These are phyloP conservation scores for Decapterus maruadsi DNA, from an alignment of 2,797 vertebrate genomes.

Conservation along the genomic window DNA sequence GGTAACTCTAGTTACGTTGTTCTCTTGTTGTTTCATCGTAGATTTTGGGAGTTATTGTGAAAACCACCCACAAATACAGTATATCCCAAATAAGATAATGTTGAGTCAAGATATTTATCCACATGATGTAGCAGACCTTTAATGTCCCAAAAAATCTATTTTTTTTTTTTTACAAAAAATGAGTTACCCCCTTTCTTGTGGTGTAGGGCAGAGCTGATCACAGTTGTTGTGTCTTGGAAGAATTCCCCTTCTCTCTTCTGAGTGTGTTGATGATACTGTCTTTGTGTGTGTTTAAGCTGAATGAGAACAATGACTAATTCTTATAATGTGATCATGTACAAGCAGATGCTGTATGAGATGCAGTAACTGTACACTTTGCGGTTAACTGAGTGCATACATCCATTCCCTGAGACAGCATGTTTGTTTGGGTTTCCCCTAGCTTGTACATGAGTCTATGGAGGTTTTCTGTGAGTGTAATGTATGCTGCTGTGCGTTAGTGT, in stretches of 20 bases:
- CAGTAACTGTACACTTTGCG: slow-evolving; percentile 21
- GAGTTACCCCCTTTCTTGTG: too few species aligned
- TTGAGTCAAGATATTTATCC: too few species aligned
- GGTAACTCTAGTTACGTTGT: too few species aligned
- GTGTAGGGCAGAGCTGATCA: too few species aligned
- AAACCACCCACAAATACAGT: too few species aligned
- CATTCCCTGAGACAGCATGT: slow-evolving; percentile 28
- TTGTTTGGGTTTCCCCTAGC: slow-evolving; percentile 57
- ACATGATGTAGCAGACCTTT: too few species aligned
- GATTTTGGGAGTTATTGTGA: too few species aligned
- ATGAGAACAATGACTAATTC: slow-evolving; percentile 56
- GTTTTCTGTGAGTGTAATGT: slow-evolving; percentile 9
- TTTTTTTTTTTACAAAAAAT: too few species aligned
- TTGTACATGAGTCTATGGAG: slow-evolving; percentile 20
- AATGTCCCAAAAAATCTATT: too few species aligned
- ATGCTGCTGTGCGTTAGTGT: slow-evolving; percentile 22
- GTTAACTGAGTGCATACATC: slow-evolving; percentile 31
- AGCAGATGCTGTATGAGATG: slow-evolving; percentile 20
- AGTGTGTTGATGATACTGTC: slow-evolving; percentile 51
- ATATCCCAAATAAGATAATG: too few species aligned
- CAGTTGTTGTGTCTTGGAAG: slow-evolving; percentile 21
- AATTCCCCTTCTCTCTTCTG: slow-evolving; percentile 46
- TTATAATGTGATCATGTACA: slow-evolving; percentile 49
- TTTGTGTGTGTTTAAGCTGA: slow-evolving; percentile 26
- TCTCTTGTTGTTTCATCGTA: too few species aligned